Percentiles rank a stretch among this genome's conserved stretches.
phyloP scores from a whole-genome alignment of 2,888 invertebrate genomes.

The Himalopsyche anomala region DNA sequence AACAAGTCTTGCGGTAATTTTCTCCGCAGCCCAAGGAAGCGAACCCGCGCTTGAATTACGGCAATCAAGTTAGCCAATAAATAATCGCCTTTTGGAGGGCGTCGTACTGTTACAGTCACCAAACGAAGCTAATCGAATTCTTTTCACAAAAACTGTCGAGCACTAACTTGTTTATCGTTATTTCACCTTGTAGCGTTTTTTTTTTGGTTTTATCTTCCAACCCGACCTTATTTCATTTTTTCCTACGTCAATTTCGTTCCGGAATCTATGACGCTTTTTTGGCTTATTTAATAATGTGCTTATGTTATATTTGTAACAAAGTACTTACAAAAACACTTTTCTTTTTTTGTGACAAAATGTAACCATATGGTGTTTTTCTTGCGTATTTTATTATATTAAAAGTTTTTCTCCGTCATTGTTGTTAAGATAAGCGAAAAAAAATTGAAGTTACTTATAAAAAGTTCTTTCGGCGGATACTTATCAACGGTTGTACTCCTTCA shows the following conservation, averaged over 20 bases:
- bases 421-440: background rate
- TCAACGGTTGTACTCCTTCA: background rate
- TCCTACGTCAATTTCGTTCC: conserved; percentile 2
- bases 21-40: background rate
- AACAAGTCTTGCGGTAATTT: conserved; percentile 6
- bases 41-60: background rate
- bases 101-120: background rate
- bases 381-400: conserved; percentile 22
- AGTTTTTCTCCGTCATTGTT: background rate
- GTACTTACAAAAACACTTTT: background rate
- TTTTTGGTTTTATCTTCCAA: background rate
- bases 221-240: conserved; percentile 9
- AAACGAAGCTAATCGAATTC: conserved; percentile 2
- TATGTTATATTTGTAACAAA: background rate
- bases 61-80: background rate
- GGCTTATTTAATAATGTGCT: conserved; percentile 8
- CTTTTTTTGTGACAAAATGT: background rate
- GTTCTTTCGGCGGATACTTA: background rate
- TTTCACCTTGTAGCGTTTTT: background rate
- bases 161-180: background rate
- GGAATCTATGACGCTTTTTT: background rate
- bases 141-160: background rate
- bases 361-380: conserved; percentile 4
- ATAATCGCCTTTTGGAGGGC: background rate
- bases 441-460: conserved; percentile 3